Percentiles rank a stretch among this genome's conserved stretches.
These are phyloP conservation scores for Hipposideros armiger DNA, from an alignment of 2,113 vertebrate genomes.

Conservation along the genomic window DNA sequence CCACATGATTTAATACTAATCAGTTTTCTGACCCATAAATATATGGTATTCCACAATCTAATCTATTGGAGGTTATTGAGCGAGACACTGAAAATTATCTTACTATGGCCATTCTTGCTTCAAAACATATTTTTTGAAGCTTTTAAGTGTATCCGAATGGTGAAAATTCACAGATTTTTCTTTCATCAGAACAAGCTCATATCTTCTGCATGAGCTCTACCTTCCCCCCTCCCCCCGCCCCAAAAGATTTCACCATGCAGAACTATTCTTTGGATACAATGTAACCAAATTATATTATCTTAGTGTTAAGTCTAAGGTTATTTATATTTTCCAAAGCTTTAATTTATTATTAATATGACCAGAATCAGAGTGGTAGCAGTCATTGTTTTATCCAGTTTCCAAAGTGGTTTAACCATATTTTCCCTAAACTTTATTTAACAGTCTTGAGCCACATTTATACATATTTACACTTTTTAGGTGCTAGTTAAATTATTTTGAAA, in stretches of 20 bases:
- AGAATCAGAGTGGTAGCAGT: not conserved
- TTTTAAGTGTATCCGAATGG: not conserved
- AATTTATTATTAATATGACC: not conserved
- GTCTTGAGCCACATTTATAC: not conserved
- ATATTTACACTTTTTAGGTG: not conserved
- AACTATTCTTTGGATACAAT: not conserved
- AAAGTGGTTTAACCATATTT: not conserved
- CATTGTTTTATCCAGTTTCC: not conserved
- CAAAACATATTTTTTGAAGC: constrained; percentile 9
- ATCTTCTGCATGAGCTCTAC: not conserved
- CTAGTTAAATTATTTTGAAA: not conserved
- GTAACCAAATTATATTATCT: not conserved
- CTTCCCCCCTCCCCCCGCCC: not conserved
- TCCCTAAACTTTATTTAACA: not conserved
- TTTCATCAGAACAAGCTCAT: not conserved
- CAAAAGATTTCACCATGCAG: not conserved
- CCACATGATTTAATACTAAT: not conserved
- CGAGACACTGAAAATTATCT: not conserved
- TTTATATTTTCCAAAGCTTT: not conserved
- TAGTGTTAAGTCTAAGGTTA: not conserved
- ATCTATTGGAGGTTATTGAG: not conserved
- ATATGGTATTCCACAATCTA: not conserved
- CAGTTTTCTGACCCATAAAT: not conserved
- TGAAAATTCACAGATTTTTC: not conserved
- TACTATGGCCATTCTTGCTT: not conserved